Base-by-base conservation (phyloP, 2,113 vertebrate genomes). In the Cephalopterus ornatus region DNA sequence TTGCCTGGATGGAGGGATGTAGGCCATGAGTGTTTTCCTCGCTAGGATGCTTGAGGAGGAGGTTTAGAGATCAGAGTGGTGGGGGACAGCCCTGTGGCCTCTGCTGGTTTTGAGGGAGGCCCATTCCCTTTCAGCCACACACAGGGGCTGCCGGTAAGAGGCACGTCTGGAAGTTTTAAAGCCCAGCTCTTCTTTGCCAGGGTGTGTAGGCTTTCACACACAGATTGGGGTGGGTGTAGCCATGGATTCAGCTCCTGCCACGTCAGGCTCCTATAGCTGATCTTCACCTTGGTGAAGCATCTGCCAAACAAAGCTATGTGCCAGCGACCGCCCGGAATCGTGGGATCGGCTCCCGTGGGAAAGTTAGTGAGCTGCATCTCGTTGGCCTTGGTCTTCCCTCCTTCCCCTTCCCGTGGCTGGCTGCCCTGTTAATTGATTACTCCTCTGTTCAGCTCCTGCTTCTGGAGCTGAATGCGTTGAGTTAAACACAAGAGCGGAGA, bases 341-440 rank as follows among this genome's bases (percentile, higher is more conserved):
- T 0, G 10, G 78, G 85, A 62, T 13, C 46, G 8, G 92, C 71
- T 95, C 89, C 95, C 76, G 52, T 91, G 95, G 92, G 96, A 95
- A 96, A 95, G 76, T 89, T 27, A 39, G 47, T 0, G 1, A 59
- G 50, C 92, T 85, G 79, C 6, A 1, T 63, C 94, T 84, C 2
- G 1, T 27, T 78, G 82, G 59, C 79, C 70, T 41, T 35, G 42
- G 39, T 52, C 66, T 91, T 90, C 46, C 79, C 79, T 85, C 59
- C 59, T 89, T 93, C 86, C 84, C 83, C 72, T 86, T 44, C 87
- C 75, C 32, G 35, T 73, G 92, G 50, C 33, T 72, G 82, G 35
- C 89, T 73, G 62, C 66, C 81, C 77, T 2, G 11, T 66, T 91
- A 95, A 92, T 94, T 93, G 93, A 96, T 97, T 67, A 47, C 85